Conservation (phyloP, 2,113 vertebrate genomes). For the Cygnus atratus region DNA sequence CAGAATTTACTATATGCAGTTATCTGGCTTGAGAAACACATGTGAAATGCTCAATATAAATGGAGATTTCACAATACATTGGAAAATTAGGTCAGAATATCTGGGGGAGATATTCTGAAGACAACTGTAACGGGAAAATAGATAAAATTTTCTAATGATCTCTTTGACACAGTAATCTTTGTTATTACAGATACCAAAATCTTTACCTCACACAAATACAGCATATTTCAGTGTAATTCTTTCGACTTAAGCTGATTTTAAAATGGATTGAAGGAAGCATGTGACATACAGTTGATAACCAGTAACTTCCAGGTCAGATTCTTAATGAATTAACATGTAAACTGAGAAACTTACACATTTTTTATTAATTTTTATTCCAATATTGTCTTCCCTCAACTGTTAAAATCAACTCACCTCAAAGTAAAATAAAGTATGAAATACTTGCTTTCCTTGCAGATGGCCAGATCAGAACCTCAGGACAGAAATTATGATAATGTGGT, state of each 20-base stretch:
- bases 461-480: slow-evolving; percentile 63
- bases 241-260: neutral
- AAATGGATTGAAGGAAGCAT: neutral
- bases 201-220: neutral
- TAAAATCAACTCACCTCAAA: neutral
- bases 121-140: neutral
- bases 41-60: neutral
- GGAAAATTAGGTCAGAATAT: neutral
- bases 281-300: neutral
- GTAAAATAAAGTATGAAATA: neutral
- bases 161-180: neutral
- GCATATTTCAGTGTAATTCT: neutral
- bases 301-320: neutral
- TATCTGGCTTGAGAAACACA: neutral
- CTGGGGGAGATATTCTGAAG: neutral
- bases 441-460: slow-evolving; percentile 65
- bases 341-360: neutral
- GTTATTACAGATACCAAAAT: neutral
- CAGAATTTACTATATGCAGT: neutral
- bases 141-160: neutral
- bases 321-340: neutral
- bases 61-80: neutral
- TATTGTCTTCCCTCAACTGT: neutral
- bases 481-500: slow-evolving; percentile 39
- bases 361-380: neutral